These are phyloP conservation scores for Zoanthus sansibaricus DNA, from an alignment of 92 coral and sea anemone genomes.

Conservation along the genomic window DNA sequence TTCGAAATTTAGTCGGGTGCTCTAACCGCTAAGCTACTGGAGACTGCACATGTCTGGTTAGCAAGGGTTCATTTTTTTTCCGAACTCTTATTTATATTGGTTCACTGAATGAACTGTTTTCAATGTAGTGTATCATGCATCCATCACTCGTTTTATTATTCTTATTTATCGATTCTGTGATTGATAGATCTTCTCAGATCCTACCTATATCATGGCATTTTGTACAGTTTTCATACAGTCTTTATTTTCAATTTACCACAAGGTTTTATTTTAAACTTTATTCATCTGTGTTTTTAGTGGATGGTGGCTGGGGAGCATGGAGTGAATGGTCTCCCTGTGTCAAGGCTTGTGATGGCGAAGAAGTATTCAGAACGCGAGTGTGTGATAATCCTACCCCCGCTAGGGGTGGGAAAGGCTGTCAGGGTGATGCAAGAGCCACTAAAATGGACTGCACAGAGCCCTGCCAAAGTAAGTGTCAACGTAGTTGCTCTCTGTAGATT, in stretches of 20 bases:
- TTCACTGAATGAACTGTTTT: too few relatives aligned
- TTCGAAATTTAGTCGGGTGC: too few relatives aligned
- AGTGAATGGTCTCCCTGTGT: slow-evolving; percentile 80
- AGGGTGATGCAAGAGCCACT: slow-evolving; percentile 66
- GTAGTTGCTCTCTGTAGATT: background rate
- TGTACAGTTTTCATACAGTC: too few relatives aligned
- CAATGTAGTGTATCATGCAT: too few relatives aligned
- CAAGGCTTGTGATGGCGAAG: slow-evolving; percentile 81
- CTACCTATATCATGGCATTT: too few relatives aligned
- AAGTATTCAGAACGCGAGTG: slow-evolving; percentile 71
- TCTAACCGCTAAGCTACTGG: too few relatives aligned
- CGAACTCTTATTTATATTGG: too few relatives aligned
- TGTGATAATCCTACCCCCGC: slow-evolving; percentile 79
- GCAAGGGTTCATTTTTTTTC: too few relatives aligned
- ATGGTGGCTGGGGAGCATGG: slow-evolving; percentile 92
- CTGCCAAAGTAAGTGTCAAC: slow-evolving; percentile 72
- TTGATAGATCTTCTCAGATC: too few relatives aligned
- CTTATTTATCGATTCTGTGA: too few relatives aligned
- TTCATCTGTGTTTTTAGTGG: slow-evolving; percentile 49
- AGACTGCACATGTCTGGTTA: too few relatives aligned
- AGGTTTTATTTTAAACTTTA: background rate
- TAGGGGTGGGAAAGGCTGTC: slow-evolving; percentile 70
- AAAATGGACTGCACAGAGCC: slow-evolving; percentile 82
- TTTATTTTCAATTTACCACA: background rate
- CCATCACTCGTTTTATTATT: too few relatives aligned